Evolutionary conservation across 2,113 vertebrate species (phyloP).

Genomic region (Galbula dea): DNA sequence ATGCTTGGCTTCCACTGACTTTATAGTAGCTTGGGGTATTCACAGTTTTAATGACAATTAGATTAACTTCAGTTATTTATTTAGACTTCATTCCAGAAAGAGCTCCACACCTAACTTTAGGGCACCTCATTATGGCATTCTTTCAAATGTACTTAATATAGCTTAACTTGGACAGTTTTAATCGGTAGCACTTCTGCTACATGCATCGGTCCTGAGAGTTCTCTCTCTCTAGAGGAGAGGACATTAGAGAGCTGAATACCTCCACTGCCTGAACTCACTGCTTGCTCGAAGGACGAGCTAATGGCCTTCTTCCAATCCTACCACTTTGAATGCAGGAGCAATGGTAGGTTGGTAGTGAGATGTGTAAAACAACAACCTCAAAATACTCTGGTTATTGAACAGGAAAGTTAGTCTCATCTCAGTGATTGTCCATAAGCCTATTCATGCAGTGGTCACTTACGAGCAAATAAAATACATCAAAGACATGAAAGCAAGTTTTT

Average conservation of each 20-base stretch:
- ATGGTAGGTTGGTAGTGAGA: neutral
- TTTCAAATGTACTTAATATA: neutral
- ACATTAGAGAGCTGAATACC: neutral
- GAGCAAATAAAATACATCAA: neutral
- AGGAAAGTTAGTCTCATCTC: neutral
- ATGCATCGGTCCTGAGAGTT: fast-evolving
- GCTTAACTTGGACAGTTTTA: neutral
- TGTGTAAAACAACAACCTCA: neutral
- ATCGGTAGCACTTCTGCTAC: neutral
- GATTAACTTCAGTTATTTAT: conserved; percentile 29
- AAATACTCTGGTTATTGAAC: neutral
- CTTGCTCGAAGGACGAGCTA: neutral
- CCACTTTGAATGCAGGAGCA: neutral
- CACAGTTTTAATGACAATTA: conserved; percentile 9
- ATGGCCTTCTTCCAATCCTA: neutral
- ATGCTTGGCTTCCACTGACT: neutral
- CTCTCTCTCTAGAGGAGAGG: neutral
- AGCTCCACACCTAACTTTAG: neutral
- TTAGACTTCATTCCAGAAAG: neutral
- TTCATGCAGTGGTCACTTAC: neutral
- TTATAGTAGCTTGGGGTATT: neutral
- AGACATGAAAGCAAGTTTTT: neutral
- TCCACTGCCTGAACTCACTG: neutral
- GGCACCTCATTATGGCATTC: neutral
- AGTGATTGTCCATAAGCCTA: neutral